phyloP scores from a whole-genome alignment of 1,140 invertebrate species.

The Eueides isabella region DNA sequence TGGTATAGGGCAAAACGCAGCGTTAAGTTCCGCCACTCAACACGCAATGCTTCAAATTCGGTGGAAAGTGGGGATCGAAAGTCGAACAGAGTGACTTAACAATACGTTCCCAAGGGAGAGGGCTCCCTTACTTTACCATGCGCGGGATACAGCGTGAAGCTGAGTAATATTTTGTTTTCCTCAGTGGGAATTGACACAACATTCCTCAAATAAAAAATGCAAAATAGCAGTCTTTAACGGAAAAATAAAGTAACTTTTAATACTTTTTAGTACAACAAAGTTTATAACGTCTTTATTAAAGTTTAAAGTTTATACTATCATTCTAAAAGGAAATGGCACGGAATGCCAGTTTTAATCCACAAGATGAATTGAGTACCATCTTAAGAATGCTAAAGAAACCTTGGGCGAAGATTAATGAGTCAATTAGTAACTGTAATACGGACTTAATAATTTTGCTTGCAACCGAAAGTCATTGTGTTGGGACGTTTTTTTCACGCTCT shows the following conservation, averaged over 20 bases:
- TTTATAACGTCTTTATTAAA: conserved; percentile 6
- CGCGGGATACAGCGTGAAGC: too few relatives aligned
- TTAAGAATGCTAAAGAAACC: conserved; percentile 12
- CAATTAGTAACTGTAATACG: conserved; percentile 1
- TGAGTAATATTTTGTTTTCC: too few relatives aligned
- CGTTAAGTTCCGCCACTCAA: too few relatives aligned
- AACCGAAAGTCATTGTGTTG: neutral
- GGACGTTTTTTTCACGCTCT: too few relatives aligned
- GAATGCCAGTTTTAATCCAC: conserved; percentile 12
- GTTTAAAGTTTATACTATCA: conserved; percentile 9
- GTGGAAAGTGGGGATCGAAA: too few relatives aligned
- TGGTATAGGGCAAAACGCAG: too few relatives aligned
- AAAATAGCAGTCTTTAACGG: neutral
- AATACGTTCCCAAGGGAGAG: too few relatives aligned
- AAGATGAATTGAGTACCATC: conserved; percentile 12
- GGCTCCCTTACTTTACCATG: too few relatives aligned
- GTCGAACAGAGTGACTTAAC: too few relatives aligned
- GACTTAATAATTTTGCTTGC: conserved; percentile 5
- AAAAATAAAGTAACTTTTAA: neutral
- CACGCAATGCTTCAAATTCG: too few relatives aligned
- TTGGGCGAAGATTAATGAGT: conserved; percentile 3
- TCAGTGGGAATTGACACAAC: too few relatives aligned
- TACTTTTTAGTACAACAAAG: neutral
- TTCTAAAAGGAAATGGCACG: neutral
- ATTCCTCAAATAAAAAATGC: too few relatives aligned